Conservation (phyloP, 2,113 vertebrate genomes). For the Oxyruncus cristatus region DNA sequence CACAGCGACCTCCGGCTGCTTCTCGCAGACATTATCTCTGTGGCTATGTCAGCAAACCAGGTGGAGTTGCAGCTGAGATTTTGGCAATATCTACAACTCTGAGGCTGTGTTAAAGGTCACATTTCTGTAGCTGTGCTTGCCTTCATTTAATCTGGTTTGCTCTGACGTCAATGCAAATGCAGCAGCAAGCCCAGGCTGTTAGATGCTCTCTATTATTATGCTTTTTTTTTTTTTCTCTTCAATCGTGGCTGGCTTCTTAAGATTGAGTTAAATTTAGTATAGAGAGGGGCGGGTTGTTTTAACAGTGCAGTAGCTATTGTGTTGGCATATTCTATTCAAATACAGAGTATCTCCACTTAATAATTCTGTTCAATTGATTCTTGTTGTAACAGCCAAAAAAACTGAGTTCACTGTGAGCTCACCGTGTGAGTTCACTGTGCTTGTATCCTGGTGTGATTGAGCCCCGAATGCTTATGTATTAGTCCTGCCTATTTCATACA, state of each 20-base stretch:
- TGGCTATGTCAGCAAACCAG: neutral
- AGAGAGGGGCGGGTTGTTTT: neutral
- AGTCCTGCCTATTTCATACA: conserved; percentile 32
- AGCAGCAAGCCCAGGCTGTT: conserved; percentile 54
- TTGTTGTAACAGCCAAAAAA: neutral
- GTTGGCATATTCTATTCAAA: conserved; percentile 1
- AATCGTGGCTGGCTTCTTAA: neutral
- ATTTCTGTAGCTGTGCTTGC: conserved; percentile 54
- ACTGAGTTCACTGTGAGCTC: neutral
- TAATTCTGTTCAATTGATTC: conserved; percentile 14
- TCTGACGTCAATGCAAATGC: conserved; percentile 68
- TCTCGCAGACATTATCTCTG: neutral
- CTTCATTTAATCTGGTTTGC: conserved; percentile 67
- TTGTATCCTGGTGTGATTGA: neutral
- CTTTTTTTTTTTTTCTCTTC: neutral
- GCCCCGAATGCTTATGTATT: conserved; percentile 38
- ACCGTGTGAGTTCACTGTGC: neutral
- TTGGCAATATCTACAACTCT: conserved; percentile 36
- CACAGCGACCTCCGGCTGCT: neutral
- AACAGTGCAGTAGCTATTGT: neutral
- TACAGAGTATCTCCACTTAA: neutral
- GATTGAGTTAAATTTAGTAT: conserved; percentile 6
- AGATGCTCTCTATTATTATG: conserved; percentile 5
- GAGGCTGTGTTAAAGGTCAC: conserved; percentile 54
- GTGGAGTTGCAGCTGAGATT: conserved; percentile 14